phyloP scores from a whole-genome alignment of 2,113 vertebrate species.

The Manacus vitellinus region DNA sequence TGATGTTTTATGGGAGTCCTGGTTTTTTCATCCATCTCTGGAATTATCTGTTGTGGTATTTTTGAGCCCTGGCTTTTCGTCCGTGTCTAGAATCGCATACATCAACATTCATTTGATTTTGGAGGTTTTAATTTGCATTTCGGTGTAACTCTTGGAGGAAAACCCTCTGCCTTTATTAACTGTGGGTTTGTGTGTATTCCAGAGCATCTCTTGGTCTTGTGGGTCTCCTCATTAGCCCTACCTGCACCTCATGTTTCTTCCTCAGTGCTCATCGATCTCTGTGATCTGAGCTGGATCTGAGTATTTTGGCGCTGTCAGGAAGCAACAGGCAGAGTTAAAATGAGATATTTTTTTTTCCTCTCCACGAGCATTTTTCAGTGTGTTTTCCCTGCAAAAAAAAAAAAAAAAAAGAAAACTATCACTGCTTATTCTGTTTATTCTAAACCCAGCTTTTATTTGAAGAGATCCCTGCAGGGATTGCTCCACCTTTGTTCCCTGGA shows the following conservation, averaged over 20 bases:
- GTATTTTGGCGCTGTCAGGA: neutral
- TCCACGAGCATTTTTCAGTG: fast-evolving
- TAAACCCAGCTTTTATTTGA: neutral
- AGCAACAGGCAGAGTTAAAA: neutral
- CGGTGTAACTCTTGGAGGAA: neutral
- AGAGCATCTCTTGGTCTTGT: neutral
- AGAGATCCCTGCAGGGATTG: neutral
- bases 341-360: neutral
- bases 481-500: neutral
- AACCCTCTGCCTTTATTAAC: neutral
- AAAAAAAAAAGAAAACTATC: fast-evolving
- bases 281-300: fast-evolving
- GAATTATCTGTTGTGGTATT: neutral
- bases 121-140: neutral
- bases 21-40: neutral
- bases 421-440: neutral
- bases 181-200: neutral
- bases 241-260: neutral
- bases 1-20: neutral
- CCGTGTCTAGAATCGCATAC: neutral
- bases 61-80: neutral
- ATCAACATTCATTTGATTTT: fast-evolving
- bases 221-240: neutral
- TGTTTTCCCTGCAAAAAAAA: neutral
- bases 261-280: fast-evolving